phyloP scores from a whole-genome alignment of 2,888 invertebrate genomes.

The Polymixis flavicincta region DNA sequence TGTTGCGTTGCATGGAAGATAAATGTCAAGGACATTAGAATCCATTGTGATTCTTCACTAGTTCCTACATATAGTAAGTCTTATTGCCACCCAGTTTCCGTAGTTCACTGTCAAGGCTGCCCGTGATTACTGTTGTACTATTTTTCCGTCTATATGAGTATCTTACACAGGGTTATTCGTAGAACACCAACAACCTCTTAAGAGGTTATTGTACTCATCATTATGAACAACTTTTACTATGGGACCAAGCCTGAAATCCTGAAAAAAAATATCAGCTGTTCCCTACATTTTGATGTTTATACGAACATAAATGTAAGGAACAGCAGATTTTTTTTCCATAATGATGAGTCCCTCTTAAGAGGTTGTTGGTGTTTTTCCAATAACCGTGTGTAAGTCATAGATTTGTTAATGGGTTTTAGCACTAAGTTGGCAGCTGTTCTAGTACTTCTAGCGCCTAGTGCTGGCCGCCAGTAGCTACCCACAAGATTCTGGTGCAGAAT shows the following conservation, averaged over 20 bases:
- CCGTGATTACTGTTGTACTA: not conserved
- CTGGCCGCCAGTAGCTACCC: not conserved
- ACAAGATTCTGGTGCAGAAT: too few species aligned
- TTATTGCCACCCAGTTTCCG: conserved; percentile 24
- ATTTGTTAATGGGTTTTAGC: not conserved
- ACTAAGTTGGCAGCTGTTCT: not conserved
- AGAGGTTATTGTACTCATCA: too few species aligned
- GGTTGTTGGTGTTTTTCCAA: too few species aligned
- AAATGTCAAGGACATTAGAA: conserved; percentile 22
- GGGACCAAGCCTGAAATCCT: too few species aligned
- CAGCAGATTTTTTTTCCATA: too few species aligned
- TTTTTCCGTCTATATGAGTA: not conserved
- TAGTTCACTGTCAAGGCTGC: conserved; percentile 32
- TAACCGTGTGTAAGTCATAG: not conserved
- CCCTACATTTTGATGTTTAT: too few species aligned
- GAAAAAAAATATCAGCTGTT: too few species aligned
- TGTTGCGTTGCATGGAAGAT: conserved; percentile 16
- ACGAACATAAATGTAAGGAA: too few species aligned
- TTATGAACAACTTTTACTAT: too few species aligned
- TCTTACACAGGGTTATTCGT: too few species aligned
- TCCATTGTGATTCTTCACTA: conserved; percentile 24
- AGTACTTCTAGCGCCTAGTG: not conserved
- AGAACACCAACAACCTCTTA: too few species aligned
- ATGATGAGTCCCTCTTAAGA: too few species aligned
- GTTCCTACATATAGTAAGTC: conserved; percentile 30